Evolutionary conservation across 2,113 vertebrate genomes (phyloP).

Genomic region (Ia io): DNA sequence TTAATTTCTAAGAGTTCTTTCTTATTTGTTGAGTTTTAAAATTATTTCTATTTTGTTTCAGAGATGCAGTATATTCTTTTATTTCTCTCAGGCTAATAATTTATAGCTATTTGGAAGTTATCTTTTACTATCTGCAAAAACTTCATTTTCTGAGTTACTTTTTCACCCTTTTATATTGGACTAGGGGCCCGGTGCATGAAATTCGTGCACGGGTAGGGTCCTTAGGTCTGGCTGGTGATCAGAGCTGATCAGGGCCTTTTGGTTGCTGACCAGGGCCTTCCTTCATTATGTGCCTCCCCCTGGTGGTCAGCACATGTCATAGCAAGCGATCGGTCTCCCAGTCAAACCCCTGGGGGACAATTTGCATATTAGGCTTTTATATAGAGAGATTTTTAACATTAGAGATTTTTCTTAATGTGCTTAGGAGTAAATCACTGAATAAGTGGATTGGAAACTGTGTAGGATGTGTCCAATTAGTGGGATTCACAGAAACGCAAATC

Average conservation of each 20-base stretch:
- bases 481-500: not conserved
- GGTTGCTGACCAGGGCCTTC: too few relatives aligned
- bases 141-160: not conserved
- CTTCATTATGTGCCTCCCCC: too few relatives aligned
- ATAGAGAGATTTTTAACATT: not conserved
- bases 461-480: not conserved
- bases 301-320: too few relatives aligned
- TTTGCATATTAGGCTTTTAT: too few relatives aligned
- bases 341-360: too few relatives aligned
- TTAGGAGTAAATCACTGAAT: not conserved
- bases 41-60: not conserved
- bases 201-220: too few relatives aligned
- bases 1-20: not conserved
- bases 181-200: too few relatives aligned
- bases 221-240: too few relatives aligned
- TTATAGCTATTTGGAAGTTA: not conserved
- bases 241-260: too few relatives aligned
- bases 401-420: not conserved
- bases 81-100: not conserved
- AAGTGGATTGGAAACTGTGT: not conserved
- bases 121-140: not conserved
- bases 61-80: not conserved
- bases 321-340: too few relatives aligned
- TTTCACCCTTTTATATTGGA: not conserved
- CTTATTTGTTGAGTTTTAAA: not conserved